Evolutionary conservation across 1,140 invertebrate species (phyloP).

Genomic region (Akabosia matsudoensis): DNA sequence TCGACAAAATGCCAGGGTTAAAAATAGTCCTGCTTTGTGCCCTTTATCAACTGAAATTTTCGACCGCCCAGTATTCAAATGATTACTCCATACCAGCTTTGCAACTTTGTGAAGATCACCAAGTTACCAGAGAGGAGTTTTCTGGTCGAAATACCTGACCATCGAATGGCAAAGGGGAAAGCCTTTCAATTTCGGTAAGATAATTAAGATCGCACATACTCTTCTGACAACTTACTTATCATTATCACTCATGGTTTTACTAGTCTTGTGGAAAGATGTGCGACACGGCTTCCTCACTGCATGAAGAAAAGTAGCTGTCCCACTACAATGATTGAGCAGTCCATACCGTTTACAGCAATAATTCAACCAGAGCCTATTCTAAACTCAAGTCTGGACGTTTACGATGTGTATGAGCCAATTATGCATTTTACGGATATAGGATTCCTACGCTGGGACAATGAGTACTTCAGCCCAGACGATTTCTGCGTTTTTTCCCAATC

Average conservation of each 20-base stretch:
- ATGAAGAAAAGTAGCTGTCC: not conserved
- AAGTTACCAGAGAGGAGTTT: not conserved
- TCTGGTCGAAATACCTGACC: not conserved
- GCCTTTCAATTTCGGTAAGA: not conserved
- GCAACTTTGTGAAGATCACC: not conserved
- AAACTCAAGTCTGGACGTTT: not conserved
- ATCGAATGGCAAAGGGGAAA: not conserved
- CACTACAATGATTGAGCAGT: not conserved
- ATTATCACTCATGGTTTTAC: too few relatives aligned
- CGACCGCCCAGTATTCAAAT: too few relatives aligned
- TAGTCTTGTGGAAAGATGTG: not conserved
- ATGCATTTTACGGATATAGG: not conserved
- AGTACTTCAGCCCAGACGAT: slow-evolving; percentile 5
- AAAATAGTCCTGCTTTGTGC: too few relatives aligned
- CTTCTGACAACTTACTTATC: too few relatives aligned
- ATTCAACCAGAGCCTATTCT: not conserved
- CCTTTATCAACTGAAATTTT: too few relatives aligned
- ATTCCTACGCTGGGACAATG: not conserved
- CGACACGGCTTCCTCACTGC: slow-evolving; percentile 4
- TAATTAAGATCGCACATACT: too few relatives aligned
- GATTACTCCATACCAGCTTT: not conserved
- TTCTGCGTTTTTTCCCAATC: not conserved
- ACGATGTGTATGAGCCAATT: not conserved
- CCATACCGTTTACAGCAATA: not conserved
- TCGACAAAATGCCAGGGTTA: too few relatives aligned